Base-by-base conservation (phyloP, 2,797 vertebrate genomes). In the Oryzias dopingdopingensis region DNA sequence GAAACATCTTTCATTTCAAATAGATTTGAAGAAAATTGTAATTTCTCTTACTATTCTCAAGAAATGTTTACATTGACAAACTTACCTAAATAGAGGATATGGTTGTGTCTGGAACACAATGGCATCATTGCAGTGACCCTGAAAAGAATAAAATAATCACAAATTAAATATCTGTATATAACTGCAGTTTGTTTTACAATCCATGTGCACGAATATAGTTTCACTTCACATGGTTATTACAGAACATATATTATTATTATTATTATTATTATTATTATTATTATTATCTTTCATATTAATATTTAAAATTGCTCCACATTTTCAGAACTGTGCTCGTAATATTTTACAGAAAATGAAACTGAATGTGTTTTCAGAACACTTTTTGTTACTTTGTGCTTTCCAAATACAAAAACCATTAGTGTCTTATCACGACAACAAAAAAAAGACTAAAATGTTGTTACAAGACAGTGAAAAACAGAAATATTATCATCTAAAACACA, bases 81-180 rank as follows among this genome's bases (percentile, higher is more conserved):
- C 4, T 92, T 91, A 97, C 96, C 95, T 93, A 81, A 94, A 91
- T 4, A 98, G 90, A 8, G 95, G 93, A 55, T 96, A 93, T 2
- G 96, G 95, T 42, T 96, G 94, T 20, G 86, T 95, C 83, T 98
- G 96, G 89, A 98, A 97, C 78, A 98, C 93, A 49, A 98, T 75
- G 61, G 94, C 91, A 67, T 98, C 95, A 77, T 96, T 98, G 91
- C 95, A 96, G 83, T 93, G 92, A 57, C 91, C 90, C 91, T 93
- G 66, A 65, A 74, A 64, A 66, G 29, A 62, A 64, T 77, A 13
- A 49, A 15, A 2, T 0, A 49, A 24, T 41, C 13, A 13, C 13
- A 10, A 55, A 8, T 16, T 44, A 5, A 41, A 50, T 29, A 13
- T 55, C 54, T 4, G 32, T 2, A 40, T 41, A 53, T 43, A 17